Conservation (phyloP, 1,140 invertebrate species). For the Littorina saxatilis region DNA sequence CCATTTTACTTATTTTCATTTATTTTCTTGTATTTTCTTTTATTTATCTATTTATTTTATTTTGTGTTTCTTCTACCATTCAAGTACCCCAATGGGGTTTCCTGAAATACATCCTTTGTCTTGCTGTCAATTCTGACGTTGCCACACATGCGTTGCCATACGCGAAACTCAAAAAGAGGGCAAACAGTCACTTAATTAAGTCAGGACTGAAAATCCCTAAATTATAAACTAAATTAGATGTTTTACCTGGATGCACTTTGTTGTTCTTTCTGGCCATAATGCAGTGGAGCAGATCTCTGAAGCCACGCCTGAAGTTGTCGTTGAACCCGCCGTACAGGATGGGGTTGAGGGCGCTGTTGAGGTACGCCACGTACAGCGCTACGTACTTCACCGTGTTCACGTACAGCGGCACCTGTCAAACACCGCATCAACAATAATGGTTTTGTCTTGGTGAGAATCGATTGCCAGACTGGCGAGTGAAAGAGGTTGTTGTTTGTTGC, state of each 20-base stretch:
- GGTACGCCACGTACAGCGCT: slow-evolving; percentile 77
- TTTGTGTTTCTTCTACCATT: no score
- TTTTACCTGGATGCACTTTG: slow-evolving; percentile 56
- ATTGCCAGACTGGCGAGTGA: background rate
- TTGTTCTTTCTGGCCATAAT: slow-evolving; percentile 52
- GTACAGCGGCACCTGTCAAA: slow-evolving; percentile 73
- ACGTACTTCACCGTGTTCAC: slow-evolving; percentile 73
- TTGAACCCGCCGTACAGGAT: slow-evolving; percentile 79
- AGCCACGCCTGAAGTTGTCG: slow-evolving; percentile 74
- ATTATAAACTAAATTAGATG: no score
- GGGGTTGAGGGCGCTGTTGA: slow-evolving; percentile 78
- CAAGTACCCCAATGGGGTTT: no score
- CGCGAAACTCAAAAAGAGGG: no score
- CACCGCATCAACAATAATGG: background rate
- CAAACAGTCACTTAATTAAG: no score
- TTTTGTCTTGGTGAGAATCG: background rate
- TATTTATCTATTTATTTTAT: no score
- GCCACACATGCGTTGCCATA: no score
- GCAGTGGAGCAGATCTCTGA: slow-evolving; percentile 63
- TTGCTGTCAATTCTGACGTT: no score
- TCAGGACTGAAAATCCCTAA: no score
- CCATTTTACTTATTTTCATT: no score
- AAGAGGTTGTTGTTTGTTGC: background rate
- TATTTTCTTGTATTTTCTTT: no score
- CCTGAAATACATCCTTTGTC: no score